Evolutionary conservation across 2,888 invertebrate species (phyloP).

Genomic region (Hesperia comma): DNA sequence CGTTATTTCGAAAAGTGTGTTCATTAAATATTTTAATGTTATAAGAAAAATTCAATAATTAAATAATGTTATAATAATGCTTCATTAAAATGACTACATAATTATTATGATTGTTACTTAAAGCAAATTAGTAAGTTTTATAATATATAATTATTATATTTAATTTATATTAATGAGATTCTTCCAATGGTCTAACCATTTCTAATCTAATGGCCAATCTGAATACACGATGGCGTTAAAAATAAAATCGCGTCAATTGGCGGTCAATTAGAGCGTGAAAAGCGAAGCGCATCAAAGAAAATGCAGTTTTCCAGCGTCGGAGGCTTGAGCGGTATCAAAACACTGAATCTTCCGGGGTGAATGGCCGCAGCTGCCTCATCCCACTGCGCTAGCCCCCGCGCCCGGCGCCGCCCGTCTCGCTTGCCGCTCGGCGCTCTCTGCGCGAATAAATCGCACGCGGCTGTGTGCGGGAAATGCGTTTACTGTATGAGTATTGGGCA

Average conservation of each 20-base stretch:
- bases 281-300: slow-evolving; percentile 80
- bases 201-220: slow-evolving; percentile 6
- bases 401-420: slow-evolving; percentile 64
- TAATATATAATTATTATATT: too few relatives aligned
- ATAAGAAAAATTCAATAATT: too few relatives aligned
- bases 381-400: slow-evolving; percentile 63
- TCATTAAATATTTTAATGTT: too few relatives aligned
- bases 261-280: slow-evolving; percentile 79
- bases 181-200: too few relatives aligned
- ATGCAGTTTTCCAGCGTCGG: slow-evolving; percentile 78
- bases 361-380: slow-evolving; percentile 68
- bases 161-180: too few relatives aligned
- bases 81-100: too few relatives aligned
- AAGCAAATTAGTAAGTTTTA: too few relatives aligned
- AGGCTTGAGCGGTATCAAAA: slow-evolving; percentile 82
- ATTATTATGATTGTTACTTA: too few relatives aligned
- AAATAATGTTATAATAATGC: too few relatives aligned
- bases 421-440: slow-evolving; percentile 46
- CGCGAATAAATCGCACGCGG: slow-evolving; percentile 75
- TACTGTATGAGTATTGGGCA: slow-evolving; percentile 78
- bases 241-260: slow-evolving; percentile 44
- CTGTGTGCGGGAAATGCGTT: slow-evolving; percentile 80
- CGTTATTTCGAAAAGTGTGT: too few relatives aligned
- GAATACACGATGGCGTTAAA: slow-evolving; percentile 31
- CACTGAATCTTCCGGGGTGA: slow-evolving; percentile 84